These are phyloP conservation scores for Eristalis intricaria DNA, from an alignment of 2,888 invertebrate genomes.

Conservation along the genomic window DNA sequence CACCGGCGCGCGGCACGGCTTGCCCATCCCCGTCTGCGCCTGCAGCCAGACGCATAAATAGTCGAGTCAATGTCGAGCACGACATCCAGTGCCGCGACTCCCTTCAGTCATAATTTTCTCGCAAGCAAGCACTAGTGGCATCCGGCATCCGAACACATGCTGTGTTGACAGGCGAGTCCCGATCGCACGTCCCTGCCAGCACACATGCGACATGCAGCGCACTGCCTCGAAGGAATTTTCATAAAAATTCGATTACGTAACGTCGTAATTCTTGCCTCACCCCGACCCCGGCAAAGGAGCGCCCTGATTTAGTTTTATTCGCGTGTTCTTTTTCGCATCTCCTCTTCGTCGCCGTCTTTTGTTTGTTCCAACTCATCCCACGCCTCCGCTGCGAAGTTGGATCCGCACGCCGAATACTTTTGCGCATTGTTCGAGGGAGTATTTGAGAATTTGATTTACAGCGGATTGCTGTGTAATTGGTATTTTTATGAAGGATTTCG, in stretches of 20 bases:
- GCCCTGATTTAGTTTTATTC: constrained; percentile 33
- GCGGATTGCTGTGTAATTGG: constrained; percentile 43
- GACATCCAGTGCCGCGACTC: not conserved
- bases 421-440: constrained; percentile 21
- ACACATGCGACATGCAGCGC: not conserved
- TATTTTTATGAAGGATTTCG: constrained; percentile 44
- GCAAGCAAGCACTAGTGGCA: not conserved
- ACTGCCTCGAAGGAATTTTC: constrained; percentile 25
- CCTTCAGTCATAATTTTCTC: not conserved
- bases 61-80: not conserved
- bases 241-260: constrained; percentile 39
- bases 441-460: constrained; percentile 45
- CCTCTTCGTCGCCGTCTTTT: not conserved
- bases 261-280: constrained; percentile 15
- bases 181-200: not conserved
- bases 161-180: not conserved
- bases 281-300: not conserved
- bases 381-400: not conserved
- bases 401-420: constrained; percentile 8
- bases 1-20: not conserved
- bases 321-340: not conserved
- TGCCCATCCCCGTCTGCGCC: not conserved
- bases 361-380: not conserved
- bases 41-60: not conserved
- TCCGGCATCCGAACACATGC: not conserved